These are phyloP conservation scores for Spea multiplicata DNA, from an alignment of 2,113 vertebrate species.

Conservation along the genomic window DNA sequence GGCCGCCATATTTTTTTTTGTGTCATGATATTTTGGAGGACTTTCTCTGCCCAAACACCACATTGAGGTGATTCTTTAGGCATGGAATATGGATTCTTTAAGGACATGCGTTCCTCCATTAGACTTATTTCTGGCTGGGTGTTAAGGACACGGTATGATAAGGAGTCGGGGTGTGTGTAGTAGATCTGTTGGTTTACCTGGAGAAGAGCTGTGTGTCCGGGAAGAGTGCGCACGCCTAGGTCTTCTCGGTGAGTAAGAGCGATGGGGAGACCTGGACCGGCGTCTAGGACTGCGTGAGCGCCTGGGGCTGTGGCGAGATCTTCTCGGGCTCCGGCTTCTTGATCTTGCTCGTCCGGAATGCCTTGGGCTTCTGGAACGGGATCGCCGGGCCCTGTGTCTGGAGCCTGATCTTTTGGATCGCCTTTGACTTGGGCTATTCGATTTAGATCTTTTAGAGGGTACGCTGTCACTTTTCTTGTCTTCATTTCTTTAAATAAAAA, in stretches of 20 bases:
- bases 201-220: constrained; percentile 62
- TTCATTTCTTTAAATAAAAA: constrained; percentile 53
- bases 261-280: constrained; percentile 12
- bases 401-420: constrained; percentile 61
- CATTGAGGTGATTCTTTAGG: too few species aligned
- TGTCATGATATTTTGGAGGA: too few species aligned
- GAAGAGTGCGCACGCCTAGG: constrained; percentile 54
- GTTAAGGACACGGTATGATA: too few species aligned
- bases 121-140: too few species aligned
- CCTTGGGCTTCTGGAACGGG: constrained; percentile 62
- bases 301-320: constrained; percentile 56
- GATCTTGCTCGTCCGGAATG: constrained; percentile 55
- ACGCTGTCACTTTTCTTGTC: constrained; percentile 62
- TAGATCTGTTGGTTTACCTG: constrained; percentile 59
- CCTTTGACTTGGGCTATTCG: constrained; percentile 61
- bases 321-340: constrained; percentile 62
- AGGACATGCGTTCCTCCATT: too few species aligned
- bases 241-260: constrained; percentile 62
- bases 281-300: constrained; percentile 17
- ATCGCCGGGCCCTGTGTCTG: constrained; percentile 55
- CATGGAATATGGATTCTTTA: too few species aligned
- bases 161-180: too few species aligned
- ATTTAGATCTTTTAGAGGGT: constrained; percentile 61
- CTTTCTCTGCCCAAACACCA: too few species aligned
- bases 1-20: too few species aligned